A percentile compares a stretch with the other conserved stretches of the same genome.
These are phyloP conservation scores for Lordiphosa mommai DNA, from an alignment of 1,140 invertebrate genomes.

Conservation along the genomic window DNA sequence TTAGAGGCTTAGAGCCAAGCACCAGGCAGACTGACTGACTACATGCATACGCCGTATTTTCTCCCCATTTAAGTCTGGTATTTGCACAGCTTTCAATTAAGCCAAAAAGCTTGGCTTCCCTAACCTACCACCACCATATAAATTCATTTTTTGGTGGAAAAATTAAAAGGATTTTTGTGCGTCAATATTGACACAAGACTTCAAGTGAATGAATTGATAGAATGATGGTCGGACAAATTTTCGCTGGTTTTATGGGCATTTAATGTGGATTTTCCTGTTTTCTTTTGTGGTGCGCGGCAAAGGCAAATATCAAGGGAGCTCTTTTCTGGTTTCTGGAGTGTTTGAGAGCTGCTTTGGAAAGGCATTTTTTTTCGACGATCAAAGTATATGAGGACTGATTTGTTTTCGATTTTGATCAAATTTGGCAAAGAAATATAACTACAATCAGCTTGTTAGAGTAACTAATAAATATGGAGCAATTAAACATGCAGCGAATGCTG, in stretches of 20 bases:
- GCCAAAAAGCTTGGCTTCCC: slow-evolving; percentile 36
- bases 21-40: background rate
- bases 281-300: slow-evolving; percentile 11
- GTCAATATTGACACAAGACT: slow-evolving; percentile 75
- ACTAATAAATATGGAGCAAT: too few species aligned
- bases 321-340: background rate
- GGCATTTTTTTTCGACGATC: too few species aligned
- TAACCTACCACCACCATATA: slow-evolving; percentile 12
- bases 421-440: too few species aligned
- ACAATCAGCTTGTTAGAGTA: too few species aligned
- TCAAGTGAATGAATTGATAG: slow-evolving; percentile 22
- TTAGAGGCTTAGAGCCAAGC: slow-evolving; percentile 53
- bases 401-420: too few species aligned
- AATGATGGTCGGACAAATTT: slow-evolving; percentile 17
- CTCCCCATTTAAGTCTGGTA: slow-evolving; percentile 3
- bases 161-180: slow-evolving; percentile 69
- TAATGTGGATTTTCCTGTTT: background rate
- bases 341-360: too few species aligned
- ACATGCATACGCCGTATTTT: background rate
- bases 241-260: slow-evolving; percentile 1
- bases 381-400: too few species aligned
- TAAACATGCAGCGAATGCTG: too few species aligned
- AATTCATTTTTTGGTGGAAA: slow-evolving; percentile 56
- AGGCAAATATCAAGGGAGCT: slow-evolving; percentile 33
- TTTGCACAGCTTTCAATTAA: slow-evolving; percentile 65